Percentiles rank a stretch among this genome's conserved stretches.
phyloP scores from a whole-genome alignment of 1,140 invertebrate genomes.

The Maconellicoccus hirsutus region DNA sequence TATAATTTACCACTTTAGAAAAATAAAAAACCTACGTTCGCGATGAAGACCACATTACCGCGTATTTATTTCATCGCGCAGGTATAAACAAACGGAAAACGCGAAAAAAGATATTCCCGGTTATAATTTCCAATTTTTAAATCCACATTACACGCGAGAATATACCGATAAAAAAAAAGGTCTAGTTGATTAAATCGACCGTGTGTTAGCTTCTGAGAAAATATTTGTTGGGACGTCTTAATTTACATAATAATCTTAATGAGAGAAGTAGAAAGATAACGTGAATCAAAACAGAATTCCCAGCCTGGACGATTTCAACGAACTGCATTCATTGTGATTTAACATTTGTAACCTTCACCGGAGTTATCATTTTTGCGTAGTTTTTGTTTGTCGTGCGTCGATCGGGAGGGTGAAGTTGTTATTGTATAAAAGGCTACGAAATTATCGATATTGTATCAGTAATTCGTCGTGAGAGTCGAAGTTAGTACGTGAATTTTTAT shows the following conservation, averaged over 20 bases:
- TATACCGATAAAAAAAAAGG: too few species aligned
- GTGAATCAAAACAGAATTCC: neutral
- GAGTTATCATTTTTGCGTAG: neutral
- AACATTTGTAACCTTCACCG: neutral
- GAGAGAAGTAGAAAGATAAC: neutral
- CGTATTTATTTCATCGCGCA: too few species aligned
- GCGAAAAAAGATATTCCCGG: too few species aligned
- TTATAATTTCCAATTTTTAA: too few species aligned
- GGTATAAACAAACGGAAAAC: too few species aligned
- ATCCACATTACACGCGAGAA: too few species aligned
- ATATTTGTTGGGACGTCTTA: neutral
- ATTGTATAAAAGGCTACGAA: neutral
- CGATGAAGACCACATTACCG: too few species aligned
- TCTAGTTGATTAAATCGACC: neutral
- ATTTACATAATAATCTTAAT: conserved; percentile 1
- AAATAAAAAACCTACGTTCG: too few species aligned
- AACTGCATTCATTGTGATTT: neutral
- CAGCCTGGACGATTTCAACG: neutral
- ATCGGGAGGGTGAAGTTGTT: neutral
- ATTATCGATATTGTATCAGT: neutral
- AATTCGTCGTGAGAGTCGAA: neutral
- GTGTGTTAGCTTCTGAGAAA: neutral
- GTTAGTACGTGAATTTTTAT: neutral
- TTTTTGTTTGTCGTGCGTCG: neutral
- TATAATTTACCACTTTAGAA: neutral